These are phyloP conservation scores for Myotis davidii DNA, from an alignment of 2,113 vertebrate species.

Conservation along the genomic window DNA sequence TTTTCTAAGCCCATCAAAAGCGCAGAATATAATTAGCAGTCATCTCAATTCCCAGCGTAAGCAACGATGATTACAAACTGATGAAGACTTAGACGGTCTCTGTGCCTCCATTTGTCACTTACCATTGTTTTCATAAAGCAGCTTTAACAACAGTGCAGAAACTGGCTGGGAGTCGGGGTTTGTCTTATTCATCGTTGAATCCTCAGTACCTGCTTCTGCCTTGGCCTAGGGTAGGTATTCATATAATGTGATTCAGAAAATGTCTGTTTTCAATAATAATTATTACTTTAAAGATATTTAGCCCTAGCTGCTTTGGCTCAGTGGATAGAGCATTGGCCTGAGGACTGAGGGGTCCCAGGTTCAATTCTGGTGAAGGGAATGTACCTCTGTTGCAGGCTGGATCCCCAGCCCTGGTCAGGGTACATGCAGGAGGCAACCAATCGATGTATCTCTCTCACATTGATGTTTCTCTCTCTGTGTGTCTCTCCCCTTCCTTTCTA, in stretches of 20 bases:
- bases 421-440: no score
- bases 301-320: neutral
- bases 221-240: neutral
- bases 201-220: neutral
- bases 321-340: neutral
- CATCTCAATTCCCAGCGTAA: neutral
- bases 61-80: neutral
- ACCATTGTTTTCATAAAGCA: neutral
- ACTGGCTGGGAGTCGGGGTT: no score
- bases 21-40: neutral
- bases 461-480: neutral
- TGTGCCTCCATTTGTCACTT: neutral
- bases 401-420: no score
- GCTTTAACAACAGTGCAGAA: neutral
- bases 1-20: slow-evolving; percentile 10
- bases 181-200: neutral
- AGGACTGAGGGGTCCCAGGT: no score
- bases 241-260: neutral
- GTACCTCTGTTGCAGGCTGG: no score
- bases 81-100: neutral
- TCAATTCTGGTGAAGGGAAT: no score
- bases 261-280: neutral
- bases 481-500: neutral
- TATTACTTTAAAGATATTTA: neutral
- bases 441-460: no score